Evolutionary conservation across 2,888 invertebrate species (phyloP).

Genomic region (Carpatolechia fugitivella): DNA sequence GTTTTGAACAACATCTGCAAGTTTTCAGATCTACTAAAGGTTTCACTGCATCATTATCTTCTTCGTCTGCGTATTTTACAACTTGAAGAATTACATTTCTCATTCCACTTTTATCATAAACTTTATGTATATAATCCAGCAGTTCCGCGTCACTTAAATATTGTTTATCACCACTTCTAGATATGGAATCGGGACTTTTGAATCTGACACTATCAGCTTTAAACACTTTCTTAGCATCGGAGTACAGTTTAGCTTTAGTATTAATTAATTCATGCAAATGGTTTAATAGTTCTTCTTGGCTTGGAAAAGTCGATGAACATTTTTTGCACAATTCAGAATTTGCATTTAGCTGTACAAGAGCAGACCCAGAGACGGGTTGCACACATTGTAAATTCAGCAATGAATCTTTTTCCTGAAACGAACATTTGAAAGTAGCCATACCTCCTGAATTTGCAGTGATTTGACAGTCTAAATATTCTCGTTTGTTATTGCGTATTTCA

Average conservation of each 20-base stretch:
- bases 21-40: too few species aligned
- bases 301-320: background rate
- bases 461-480: too few species aligned
- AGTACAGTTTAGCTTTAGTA: background rate
- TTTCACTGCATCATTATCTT: background rate
- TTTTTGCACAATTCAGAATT: background rate
- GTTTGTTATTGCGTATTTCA: too few species aligned
- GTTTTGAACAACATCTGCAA: background rate
- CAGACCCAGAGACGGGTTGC: background rate
- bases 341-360: background rate
- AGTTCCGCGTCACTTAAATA: background rate
- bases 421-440: too few species aligned
- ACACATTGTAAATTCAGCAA: too few species aligned
- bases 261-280: background rate
- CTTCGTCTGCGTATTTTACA: background rate
- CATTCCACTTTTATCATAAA: background rate
- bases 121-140: background rate
- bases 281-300: background rate
- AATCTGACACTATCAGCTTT: background rate
- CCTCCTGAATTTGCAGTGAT: too few species aligned
- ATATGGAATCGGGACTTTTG: background rate
- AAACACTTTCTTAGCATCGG: background rate
- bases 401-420: too few species aligned
- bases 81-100: background rate
- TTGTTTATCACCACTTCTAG: background rate